Evolutionary conservation across 2,888 invertebrate species (phyloP).

Genomic region (Ditula angustiorana): DNA sequence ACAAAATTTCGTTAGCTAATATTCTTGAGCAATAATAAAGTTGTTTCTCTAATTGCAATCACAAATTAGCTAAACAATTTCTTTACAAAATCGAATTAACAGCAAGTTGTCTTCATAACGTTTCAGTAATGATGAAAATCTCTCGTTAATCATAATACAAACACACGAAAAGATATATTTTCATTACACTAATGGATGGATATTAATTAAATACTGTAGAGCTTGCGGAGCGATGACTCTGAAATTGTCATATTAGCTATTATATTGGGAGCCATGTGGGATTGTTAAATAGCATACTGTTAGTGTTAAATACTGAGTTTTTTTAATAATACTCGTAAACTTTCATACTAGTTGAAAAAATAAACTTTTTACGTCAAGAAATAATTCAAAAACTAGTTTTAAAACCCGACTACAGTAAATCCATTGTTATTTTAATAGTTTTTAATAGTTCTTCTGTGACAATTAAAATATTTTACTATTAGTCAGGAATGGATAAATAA

Average conservation of each 20-base stretch:
- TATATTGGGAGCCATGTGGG: background rate
- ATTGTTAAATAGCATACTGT: background rate
- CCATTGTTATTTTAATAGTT: too few relatives aligned
- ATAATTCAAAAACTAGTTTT: too few relatives aligned
- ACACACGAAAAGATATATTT: slow-evolving; percentile 84
- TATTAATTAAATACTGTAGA: slow-evolving; percentile 89
- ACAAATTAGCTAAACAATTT: slow-evolving; percentile 30
- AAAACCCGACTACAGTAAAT: too few relatives aligned
- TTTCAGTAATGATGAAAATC: slow-evolving; percentile 31
- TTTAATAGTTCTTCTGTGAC: too few relatives aligned
- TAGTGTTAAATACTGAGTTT: too few relatives aligned
- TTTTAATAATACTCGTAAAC: too few relatives aligned
- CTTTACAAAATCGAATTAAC: slow-evolving; percentile 35
- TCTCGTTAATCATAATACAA: slow-evolving; percentile 55
- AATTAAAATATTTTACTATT: too few relatives aligned
- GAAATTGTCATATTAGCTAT: slow-evolving; percentile 48
- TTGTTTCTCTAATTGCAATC: slow-evolving; percentile 4
- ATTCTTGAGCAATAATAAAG: background rate
- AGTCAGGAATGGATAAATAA: too few relatives aligned
- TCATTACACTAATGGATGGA: slow-evolving; percentile 92
- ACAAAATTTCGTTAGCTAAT: too few relatives aligned
- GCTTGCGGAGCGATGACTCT: slow-evolving; percentile 75
- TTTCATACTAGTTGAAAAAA: too few relatives aligned
- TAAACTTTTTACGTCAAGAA: too few relatives aligned
- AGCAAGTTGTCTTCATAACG: slow-evolving; percentile 34